Evolutionary conservation across 2,888 invertebrate species (phyloP), one percentile per base, ranked within the genome.

Genomic region (Trissoscelio sp.): DNA sequence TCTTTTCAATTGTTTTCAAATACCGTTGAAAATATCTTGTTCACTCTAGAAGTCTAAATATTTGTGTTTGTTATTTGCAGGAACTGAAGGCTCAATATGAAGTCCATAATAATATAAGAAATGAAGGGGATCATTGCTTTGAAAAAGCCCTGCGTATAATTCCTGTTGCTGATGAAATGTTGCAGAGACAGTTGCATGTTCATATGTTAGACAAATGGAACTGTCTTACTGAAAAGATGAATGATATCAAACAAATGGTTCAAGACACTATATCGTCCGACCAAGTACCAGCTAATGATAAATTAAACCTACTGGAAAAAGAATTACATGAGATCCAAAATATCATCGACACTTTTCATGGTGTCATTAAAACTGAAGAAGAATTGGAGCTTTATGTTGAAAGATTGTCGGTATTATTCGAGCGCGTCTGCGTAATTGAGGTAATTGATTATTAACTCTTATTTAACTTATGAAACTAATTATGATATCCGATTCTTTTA

Each of bases 81-180:
- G 97, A 97, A 92, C 91, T 97, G 51, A 97, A 96, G 90, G 97
- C 97, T 0, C 96, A 97, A 86, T 96, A 96, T 86, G 97, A 97
- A 92, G 94, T 97, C 20, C 94, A 97, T 89, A 96, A 96, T 85
- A 95, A 95, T 83, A 93, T 96, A 57, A 94, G 95, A 64, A 94
- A 94, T 77, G 96, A 96, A 84, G 94, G 96, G 0, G 94, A 94
- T 14, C 92, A 93, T 46, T 94, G 95, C 80, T 95, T 97, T 85
- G 96, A 97, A 87, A 95, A 95, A 85, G 95, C 97, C 0, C 90
- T 97, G 74, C 94, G 95, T 89, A 95, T 96, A 4, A 93, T 97
- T 46, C 96, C 96, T 0, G 93, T 97, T n/a, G 95, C 96, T 0
- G 97, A 97, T 86, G 97, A 97, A 92, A 95, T 95, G 94, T 92